These are phyloP conservation scores for Genyomyrus donnyi DNA, from an alignment of 2,113 vertebrate species.

Conservation along the genomic window DNA sequence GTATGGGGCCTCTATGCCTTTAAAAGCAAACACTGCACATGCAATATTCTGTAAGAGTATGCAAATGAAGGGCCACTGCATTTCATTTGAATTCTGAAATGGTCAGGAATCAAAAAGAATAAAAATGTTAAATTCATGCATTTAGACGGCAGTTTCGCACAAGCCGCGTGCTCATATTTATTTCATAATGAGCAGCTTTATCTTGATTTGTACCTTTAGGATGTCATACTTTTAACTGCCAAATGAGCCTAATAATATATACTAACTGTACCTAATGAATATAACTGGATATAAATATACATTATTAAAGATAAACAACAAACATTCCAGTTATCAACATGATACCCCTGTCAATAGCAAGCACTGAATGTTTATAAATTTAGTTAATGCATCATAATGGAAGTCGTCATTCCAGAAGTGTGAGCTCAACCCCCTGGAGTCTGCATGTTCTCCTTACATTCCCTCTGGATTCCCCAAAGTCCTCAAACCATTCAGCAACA, in stretches of 20 bases:
- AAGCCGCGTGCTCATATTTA: slow-evolving; percentile 47
- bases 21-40: slow-evolving; percentile 68
- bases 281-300: background rate
- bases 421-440: background rate
- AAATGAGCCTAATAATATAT: slow-evolving; percentile 37
- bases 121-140: slow-evolving; percentile 55
- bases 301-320: slow-evolving; percentile 6
- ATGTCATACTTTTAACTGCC: slow-evolving; percentile 34
- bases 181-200: slow-evolving; percentile 35
- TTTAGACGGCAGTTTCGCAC: slow-evolving; percentile 49
- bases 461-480: background rate
- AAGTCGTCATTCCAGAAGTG: background rate
- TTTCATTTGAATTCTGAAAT: slow-evolving; percentile 65
- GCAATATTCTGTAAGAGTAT: slow-evolving; percentile 73
- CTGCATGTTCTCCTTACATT: background rate
- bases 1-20: slow-evolving; percentile 52
- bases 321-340: background rate
- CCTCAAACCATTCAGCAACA: background rate
- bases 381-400: background rate
- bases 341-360: background rate
- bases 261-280: slow-evolving; percentile 3
- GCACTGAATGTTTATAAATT: background rate
- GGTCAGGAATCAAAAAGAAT: slow-evolving; percentile 62
- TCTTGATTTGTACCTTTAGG: slow-evolving; percentile 41
- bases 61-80: slow-evolving; percentile 68